Evolutionary conservation across 2,113 vertebrate genomes (phyloP), one percentile per base, ranked within the genome.

Genomic region (Atrichornis clamosus): DNA sequence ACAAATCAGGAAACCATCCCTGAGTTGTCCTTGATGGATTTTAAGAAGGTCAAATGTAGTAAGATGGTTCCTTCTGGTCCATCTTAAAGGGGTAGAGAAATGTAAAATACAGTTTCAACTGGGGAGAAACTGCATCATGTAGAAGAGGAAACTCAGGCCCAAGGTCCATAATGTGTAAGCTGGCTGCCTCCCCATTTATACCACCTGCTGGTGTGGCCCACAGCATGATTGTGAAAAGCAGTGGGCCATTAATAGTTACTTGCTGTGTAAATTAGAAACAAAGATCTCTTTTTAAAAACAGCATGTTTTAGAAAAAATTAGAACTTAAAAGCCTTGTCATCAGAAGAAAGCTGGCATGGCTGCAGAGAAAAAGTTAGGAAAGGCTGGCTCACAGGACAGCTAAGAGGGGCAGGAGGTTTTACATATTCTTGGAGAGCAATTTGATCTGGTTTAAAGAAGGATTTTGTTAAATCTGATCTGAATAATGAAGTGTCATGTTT

Each of bases 401-500:
- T 84, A 69, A 44, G 5, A 53, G 74, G 55, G 44, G n/a, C 74
- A 84, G 68, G 44, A 89, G 49, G 62, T 60, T 95, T 90, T 94
- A 46, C 62, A 13, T 69, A 74, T 79, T 94, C 90, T 84, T 87
- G 55, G 58, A 96, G 83, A 95, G 74, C 87, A 96, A 94, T 96
- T 89, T 92, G 87, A 72, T 86, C 77, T 78, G 78, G 49, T 80
- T 93, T 90, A 81, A 92, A 94, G 96, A 90, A 3, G 24, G 90
- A 93, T 93, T 96, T 82, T 92, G 67, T 90, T 90, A 94, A 94
- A 92, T 95, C 89, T 96, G 92, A 96, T 91, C 67, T 89, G 90
- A 96, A 67, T 96, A 96, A 97, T 87, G 85, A 96, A 93, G 70
- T 95, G 92, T 86, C 92, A 96, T 97, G 87, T 91, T 96, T 95